Conservation (phyloP, 2,113 vertebrate genomes). For the Elephantulus edwardii region DNA sequence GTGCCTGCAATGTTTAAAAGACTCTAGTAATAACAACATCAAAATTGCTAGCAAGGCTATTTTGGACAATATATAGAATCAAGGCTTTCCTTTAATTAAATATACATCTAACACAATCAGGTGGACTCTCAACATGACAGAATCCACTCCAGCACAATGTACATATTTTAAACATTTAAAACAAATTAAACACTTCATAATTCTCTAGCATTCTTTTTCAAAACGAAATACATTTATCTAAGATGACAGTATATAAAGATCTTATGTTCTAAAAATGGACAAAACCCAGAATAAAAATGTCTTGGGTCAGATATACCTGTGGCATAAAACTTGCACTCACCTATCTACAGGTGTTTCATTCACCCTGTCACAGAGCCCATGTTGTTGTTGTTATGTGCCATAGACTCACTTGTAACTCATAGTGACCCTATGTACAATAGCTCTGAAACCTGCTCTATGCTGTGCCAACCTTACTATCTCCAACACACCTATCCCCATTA, state of each 20-base stretch:
- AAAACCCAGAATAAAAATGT: conserved; percentile 41
- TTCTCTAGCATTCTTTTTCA: conserved; percentile 68
- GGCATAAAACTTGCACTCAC: neutral
- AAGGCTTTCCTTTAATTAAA: conserved; percentile 16
- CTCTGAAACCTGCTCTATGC: too few species aligned
- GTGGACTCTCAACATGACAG: conserved; percentile 10
- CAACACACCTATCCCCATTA: too few species aligned
- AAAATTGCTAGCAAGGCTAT: neutral
- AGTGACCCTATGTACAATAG: too few species aligned
- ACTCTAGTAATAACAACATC: neutral
- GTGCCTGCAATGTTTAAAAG: neutral
- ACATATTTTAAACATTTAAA: conserved; percentile 40
- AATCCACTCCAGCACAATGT: conserved; percentile 60
- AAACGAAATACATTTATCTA: conserved; percentile 37
- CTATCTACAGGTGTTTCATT: neutral
- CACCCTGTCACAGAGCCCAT: neutral
- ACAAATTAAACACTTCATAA: conserved; percentile 53
- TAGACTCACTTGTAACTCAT: too few species aligned
- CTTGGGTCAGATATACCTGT: neutral
- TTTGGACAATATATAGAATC: neutral
- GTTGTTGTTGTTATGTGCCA: too few species aligned
- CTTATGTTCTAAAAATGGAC: conserved; percentile 10
- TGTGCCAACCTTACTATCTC: too few species aligned
- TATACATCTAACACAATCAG: neutral
- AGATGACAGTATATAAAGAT: neutral